phyloP scores from a whole-genome alignment of 2,888 invertebrate genomes.

The Melanotus villosus region DNA sequence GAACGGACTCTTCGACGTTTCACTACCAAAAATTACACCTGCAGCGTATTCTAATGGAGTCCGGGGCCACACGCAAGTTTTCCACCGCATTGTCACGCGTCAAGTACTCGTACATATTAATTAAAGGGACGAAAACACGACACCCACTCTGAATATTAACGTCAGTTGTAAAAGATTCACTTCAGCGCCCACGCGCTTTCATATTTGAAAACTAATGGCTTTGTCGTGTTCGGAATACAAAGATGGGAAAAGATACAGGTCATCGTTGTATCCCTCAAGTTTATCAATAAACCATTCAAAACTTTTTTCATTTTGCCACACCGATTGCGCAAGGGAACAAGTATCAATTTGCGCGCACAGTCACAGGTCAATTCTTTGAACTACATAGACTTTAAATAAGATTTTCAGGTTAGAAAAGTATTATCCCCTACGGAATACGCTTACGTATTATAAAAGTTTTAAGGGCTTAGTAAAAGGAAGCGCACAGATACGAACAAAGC shows the following conservation, averaged over 20 bases:
- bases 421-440: conserved; percentile 27
- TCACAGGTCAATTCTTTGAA: conserved; percentile 30
- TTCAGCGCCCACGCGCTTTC: conserved; percentile 39
- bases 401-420: conserved; percentile 20
- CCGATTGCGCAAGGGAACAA: conserved; percentile 26
- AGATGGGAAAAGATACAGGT: conserved; percentile 22
- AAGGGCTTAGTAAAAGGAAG: conserved; percentile 27
- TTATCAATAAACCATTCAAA: conserved; percentile 44
- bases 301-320: conserved; percentile 42
- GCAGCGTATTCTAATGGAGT: conserved; percentile 43
- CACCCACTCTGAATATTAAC: conserved; percentile 47
- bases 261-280: conserved; percentile 35
- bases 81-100: conserved; percentile 45
- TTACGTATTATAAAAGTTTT: conserved; percentile 41
- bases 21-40: conserved; percentile 38
- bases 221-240: conserved; percentile 44
- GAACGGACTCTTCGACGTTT: conserved; percentile 22
- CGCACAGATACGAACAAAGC: conserved; percentile 28
- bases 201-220: conserved; percentile 46
- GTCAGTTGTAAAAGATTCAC: conserved; percentile 44
- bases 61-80: conserved; percentile 39
- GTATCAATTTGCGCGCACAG: conserved; percentile 36
- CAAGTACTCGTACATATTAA: conserved; percentile 48
- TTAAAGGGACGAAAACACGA: conserved; percentile 45
- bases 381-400: conserved; percentile 24